Base-by-base conservation (phyloP, 2,113 vertebrate species). In the Oplegnathus fasciatus region DNA sequence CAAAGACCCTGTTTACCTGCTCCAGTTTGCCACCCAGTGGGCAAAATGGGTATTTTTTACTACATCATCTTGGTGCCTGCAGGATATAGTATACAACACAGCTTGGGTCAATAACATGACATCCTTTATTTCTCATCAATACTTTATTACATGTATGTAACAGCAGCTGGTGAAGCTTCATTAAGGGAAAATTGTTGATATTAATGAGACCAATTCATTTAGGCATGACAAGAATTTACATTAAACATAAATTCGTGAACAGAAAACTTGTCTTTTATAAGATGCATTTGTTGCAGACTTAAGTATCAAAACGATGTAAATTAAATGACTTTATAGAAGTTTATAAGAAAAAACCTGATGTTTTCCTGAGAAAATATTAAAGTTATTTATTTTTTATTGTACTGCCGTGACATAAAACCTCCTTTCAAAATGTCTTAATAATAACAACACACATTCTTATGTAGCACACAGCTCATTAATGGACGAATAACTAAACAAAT, bases 21-120 rank as follows among this genome's bases (percentile, higher is more conserved):
- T 82, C 15, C 20, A 75, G 62, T 58, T 88, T 88, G 88, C 85
- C 91, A 6, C 65, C 81, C 2, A 77, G 82, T 86, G 92, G 92
- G 40, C 34, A 79, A 14, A 1, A 50, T n/a, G 9, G 20, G 66
- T 58, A 87, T 30, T 24, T 37, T 22, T 34, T 0, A 10, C 50
- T 55, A 9, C 6, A 20, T 9, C 42, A 10, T 61, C 6, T 10
- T n/a, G 13, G 2, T 13, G 20, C 13, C 22, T n/a, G 9, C 48
- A 54, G 30, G 22, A 15, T 44, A 42, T 42, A 18, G 6, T 34
- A 22, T 6, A 20, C 7, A 2, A 17, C 26, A 11, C 15, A 14
- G 18, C 30, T 15, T 30, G 11, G 20, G 20, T 48, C 7, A 34
- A 42, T n/a, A 17, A 58, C 26, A 68, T 10, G 15, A 22, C 17